A percentile compares a stretch with the other conserved stretches of the same genome.
Evolutionary conservation across 2,888 invertebrate genomes (phyloP).

Genomic region (Parnassius glacialis): DNA sequence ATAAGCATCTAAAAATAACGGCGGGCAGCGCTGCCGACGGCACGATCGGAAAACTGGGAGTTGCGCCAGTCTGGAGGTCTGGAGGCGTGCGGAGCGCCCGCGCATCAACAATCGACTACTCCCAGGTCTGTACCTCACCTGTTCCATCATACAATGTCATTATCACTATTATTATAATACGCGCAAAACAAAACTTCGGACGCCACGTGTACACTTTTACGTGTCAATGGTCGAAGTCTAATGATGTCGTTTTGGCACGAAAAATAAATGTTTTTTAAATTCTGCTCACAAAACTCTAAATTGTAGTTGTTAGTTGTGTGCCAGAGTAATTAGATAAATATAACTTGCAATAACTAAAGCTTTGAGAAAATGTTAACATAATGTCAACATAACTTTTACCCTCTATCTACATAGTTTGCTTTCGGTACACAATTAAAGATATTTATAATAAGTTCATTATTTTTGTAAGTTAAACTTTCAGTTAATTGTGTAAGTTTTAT

Average conservation of each 20-base stretch:
- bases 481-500: not conserved
- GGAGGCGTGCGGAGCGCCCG: conserved; percentile 70
- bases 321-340: conserved; percentile 18
- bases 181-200: conserved; percentile 57
- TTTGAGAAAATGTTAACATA: conserved; percentile 9
- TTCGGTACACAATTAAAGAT: conserved; percentile 5
- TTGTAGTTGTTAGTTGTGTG: conserved; percentile 6
- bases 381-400: conserved; percentile 10
- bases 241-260: conserved; percentile 19
- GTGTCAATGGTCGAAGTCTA: conserved; percentile 14
- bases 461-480: not conserved
- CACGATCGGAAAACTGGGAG: conserved; percentile 44
- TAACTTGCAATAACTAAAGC: conserved; percentile 10
- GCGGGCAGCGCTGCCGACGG: conserved; percentile 48
- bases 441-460: conserved; percentile 14
- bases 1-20: conserved; percentile 75
- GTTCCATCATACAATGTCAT: conserved; percentile 73
- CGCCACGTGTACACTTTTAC: conserved; percentile 41
- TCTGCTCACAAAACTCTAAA: conserved; percentile 3
- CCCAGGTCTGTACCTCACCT: conserved; percentile 70
- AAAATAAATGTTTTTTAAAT: not conserved
- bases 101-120: conserved; percentile 57
- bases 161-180: conserved; percentile 71
- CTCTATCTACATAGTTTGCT: conserved; percentile 5
- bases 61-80: conserved; percentile 65